phyloP scores from a whole-genome alignment of 2,888 invertebrate species.

The Diarsia rubi region DNA sequence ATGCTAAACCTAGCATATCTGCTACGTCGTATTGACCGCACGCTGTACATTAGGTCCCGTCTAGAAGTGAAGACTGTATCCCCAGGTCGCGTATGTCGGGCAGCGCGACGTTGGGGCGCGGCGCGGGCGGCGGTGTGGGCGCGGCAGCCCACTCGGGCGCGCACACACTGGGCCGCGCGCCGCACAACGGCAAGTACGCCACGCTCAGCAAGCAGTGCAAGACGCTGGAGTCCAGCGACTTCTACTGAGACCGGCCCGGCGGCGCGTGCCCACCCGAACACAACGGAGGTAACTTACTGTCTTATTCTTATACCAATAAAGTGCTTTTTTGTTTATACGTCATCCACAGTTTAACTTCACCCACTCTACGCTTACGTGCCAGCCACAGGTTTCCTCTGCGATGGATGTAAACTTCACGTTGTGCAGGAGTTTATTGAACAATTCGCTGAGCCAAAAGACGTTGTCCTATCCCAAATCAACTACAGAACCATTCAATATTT shows the following conservation, averaged over 20 bases:
- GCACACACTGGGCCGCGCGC: slow-evolving; percentile 93
- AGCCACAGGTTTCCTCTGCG: not conserved
- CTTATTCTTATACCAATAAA: not conserved
- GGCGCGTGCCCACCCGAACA: slow-evolving; percentile 79
- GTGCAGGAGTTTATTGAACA: not conserved
- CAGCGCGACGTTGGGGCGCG: slow-evolving; percentile 72
- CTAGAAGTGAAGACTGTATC: not conserved
- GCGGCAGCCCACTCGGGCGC: slow-evolving; percentile 86
- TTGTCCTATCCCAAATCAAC: not conserved
- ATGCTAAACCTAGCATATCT: not conserved
- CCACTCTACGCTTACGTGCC: not conserved
- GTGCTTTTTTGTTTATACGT: not conserved
- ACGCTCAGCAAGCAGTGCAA: slow-evolving; percentile 99
- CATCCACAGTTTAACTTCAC: not conserved
- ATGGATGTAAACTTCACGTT: not conserved
- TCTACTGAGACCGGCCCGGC: slow-evolving; percentile 97
- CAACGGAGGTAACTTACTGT: slow-evolving; percentile 35
- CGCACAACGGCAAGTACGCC: slow-evolving; percentile 97
- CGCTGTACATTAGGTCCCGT: not conserved
- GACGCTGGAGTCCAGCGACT: slow-evolving; percentile 97
- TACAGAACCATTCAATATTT: not conserved
- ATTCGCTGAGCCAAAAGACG: not conserved
- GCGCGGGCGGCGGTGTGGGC: slow-evolving; percentile 73
- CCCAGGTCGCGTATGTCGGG: slow-evolving; percentile 85
- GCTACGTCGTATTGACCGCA: too few species aligned